phyloP scores from a whole-genome alignment of 2,888 invertebrate species.

The Julus scandinavius region DNA sequence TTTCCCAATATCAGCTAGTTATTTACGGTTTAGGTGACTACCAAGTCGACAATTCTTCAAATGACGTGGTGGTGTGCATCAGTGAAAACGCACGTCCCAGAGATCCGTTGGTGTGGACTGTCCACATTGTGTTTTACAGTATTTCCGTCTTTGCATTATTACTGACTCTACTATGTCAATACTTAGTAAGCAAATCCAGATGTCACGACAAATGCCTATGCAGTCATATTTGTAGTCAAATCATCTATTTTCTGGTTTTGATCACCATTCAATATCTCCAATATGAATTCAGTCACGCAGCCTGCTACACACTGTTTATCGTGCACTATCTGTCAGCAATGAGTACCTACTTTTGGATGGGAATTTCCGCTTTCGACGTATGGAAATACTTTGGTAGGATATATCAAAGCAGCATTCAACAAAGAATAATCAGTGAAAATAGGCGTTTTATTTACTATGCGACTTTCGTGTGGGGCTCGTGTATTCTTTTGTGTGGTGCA shows the following conservation, averaged over 20 bases:
- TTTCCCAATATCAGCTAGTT: neutral
- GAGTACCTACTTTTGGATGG: slow-evolving; percentile 92
- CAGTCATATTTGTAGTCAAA: neutral
- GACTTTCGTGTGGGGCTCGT: neutral
- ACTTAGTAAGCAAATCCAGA: neutral
- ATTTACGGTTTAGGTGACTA: slow-evolving; percentile 45
- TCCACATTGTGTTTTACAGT: slow-evolving; percentile 19
- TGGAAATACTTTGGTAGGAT: slow-evolving; percentile 69
- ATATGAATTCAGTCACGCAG: neutral
- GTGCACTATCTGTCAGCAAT: slow-evolving; percentile 88
- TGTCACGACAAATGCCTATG: slow-evolving; percentile 45
- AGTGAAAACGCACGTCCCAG: neutral
- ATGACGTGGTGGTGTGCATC: neutral
- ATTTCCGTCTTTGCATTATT: neutral
- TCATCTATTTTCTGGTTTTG: neutral
- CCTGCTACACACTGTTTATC: slow-evolving; percentile 62
- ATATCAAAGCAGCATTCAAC: neutral
- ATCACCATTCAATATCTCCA: slow-evolving; percentile 17
- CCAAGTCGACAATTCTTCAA: neutral
- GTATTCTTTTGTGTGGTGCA: neutral
- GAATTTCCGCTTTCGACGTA: slow-evolving; percentile 94
- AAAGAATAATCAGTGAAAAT: neutral
- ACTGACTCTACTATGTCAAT: slow-evolving; percentile 8
- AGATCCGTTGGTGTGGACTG: neutral
- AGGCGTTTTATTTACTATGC: slow-evolving; percentile 14